A percentile compares a stretch with the other conserved stretches of the same genome.
Conservation (phyloP, 2,797 vertebrate species). For the Psittacula derbiana region DNA sequence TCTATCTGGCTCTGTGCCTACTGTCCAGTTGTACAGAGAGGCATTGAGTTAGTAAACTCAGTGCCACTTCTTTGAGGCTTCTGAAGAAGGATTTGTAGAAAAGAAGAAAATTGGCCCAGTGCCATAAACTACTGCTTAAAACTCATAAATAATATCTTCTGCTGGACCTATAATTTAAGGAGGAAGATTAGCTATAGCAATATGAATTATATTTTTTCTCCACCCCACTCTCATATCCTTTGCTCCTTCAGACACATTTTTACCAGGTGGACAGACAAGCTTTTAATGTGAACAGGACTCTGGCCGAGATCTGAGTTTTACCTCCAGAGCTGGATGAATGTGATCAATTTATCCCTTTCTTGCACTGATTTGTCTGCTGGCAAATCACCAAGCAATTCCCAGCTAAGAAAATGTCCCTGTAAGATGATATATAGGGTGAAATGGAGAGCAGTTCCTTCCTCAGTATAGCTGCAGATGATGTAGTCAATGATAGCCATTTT, state of each 20-base stretch:
- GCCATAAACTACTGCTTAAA: conserved; percentile 14
- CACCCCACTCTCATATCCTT: not conserved
- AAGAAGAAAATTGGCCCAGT: conserved; percentile 7
- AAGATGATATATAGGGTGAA: conserved; percentile 26
- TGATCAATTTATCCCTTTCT: conserved; percentile 54
- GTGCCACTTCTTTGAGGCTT: conserved; percentile 13
- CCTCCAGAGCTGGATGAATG: conserved; percentile 41
- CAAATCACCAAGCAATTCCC: conserved; percentile 62
- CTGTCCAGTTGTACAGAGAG: not conserved
- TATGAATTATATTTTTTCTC: conserved; percentile 38
- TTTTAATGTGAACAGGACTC: not conserved
- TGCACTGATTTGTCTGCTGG: conserved; percentile 51
- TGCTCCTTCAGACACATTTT: conserved; percentile 31
- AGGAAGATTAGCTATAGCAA: not conserved
- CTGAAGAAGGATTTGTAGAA: not conserved
- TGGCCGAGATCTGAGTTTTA: conserved; percentile 2
- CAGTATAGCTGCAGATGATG: conserved; percentile 22
- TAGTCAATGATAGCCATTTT: conserved; percentile 21
- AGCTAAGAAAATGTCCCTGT: conserved; percentile 31
- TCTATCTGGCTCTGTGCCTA: not conserved
- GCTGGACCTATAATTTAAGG: conserved; percentile 8
- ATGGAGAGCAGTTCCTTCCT: conserved; percentile 42
- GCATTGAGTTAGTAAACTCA: not conserved
- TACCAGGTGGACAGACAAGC: conserved; percentile 28
- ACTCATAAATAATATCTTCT: conserved; percentile 22